phyloP scores from a whole-genome alignment of 2,113 vertebrate species.

The Dromaius novaehollandiae region DNA sequence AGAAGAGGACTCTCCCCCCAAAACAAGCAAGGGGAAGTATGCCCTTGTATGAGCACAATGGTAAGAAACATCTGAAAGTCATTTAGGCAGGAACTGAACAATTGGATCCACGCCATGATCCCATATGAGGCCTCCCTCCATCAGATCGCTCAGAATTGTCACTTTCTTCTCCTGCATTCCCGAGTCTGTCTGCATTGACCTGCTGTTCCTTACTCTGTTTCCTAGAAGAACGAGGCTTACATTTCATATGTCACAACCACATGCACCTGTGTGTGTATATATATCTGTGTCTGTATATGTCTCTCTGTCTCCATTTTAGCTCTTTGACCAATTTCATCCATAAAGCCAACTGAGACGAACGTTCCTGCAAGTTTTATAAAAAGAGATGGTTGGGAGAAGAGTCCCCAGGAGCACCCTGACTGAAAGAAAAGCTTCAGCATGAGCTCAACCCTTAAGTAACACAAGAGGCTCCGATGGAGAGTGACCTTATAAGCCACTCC shows the following conservation, averaged over 20 bases:
- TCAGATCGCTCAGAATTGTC: neutral
- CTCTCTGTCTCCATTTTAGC: neutral
- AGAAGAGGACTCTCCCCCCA: neutral
- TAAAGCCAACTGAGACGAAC: neutral
- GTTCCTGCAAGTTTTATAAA: neutral
- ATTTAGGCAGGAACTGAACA: neutral
- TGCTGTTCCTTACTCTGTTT: neutral
- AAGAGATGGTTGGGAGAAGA: neutral
- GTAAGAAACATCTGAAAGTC: neutral
- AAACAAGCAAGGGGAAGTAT: neutral
- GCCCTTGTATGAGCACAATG: neutral
- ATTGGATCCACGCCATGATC: neutral
- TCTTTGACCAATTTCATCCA: neutral
- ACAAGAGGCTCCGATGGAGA: neutral
- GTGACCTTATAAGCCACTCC: neutral
- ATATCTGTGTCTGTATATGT: neutral
- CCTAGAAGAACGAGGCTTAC: neutral
- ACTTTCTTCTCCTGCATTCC: neutral
- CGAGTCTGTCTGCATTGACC: neutral
- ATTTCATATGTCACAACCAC: neutral
- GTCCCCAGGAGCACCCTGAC: neutral
- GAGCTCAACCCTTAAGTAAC: neutral
- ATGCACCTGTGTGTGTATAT: fast-evolving
- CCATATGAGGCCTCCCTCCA: neutral
- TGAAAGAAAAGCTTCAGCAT: neutral